Conservation (phyloP, 2,888 invertebrate genomes). For the Gymnocheta viridis region DNA sequence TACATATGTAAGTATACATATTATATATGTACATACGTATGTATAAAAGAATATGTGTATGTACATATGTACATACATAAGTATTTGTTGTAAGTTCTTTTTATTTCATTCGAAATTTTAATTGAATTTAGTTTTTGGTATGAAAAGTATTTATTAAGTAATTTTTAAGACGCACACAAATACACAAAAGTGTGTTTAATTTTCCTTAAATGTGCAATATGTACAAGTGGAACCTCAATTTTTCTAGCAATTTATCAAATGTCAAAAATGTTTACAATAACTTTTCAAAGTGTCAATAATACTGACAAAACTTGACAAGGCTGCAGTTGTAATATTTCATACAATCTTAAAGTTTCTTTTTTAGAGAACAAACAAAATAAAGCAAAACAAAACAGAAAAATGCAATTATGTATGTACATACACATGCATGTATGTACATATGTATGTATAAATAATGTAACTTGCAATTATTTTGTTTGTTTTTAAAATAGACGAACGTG, state of each 20-base stretch:
- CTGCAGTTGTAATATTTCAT: constrained; percentile 53
- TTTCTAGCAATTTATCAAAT: constrained; percentile 61
- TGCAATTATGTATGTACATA: constrained; percentile 2
- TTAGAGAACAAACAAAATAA: background rate
- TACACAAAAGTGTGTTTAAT: background rate
- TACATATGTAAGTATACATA: too few species aligned
- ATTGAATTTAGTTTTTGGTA: background rate
- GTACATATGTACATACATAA: background rate
- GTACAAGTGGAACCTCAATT: constrained; percentile 19
- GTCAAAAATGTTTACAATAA: constrained; percentile 65
- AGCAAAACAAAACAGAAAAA: background rate
- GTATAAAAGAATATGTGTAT: background rate
- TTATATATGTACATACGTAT: too few species aligned
- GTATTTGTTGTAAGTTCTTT: background rate
- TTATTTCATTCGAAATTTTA: background rate
- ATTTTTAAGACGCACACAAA: background rate
- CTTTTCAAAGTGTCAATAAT: constrained; percentile 61
- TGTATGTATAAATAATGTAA: background rate
- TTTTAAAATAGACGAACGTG: too few species aligned
- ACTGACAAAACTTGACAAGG: constrained; percentile 55
- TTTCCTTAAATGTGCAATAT: constrained; percentile 13
- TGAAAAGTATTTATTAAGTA: background rate
- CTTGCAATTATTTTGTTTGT: too few species aligned
- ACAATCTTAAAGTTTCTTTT: constrained; percentile 26
- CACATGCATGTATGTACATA: background rate